Evolutionary conservation across 1,140 invertebrate species (phyloP).

Genomic region (Epicauta chinensis): DNA sequence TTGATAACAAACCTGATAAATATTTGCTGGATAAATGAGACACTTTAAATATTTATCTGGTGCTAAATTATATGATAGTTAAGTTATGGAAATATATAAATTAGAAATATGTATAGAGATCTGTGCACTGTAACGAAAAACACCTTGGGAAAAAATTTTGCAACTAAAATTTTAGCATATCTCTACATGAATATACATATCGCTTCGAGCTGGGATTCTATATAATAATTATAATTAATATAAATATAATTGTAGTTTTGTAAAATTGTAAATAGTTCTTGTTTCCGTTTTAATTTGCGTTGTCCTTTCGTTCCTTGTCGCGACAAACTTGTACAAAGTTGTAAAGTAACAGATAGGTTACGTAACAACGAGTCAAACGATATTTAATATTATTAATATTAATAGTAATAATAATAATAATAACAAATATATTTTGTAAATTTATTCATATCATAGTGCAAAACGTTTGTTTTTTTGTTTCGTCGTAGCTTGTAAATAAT

Average conservation of each 20-base stretch:
- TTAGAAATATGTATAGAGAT: slow-evolving; percentile 9
- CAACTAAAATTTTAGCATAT: slow-evolving; percentile 28
- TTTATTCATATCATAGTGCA: slow-evolving; percentile 29
- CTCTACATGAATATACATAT: slow-evolving; percentile 35
- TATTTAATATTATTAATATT: too few species aligned
- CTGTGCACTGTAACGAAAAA: slow-evolving; percentile 16
- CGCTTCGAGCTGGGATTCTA: slow-evolving; percentile 36
- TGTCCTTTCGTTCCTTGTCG: too few species aligned
- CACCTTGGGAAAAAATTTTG: slow-evolving; percentile 1
- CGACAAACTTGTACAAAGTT: slow-evolving; percentile 27
- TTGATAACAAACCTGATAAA: slow-evolving; percentile 7
- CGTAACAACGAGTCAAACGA: slow-evolving; percentile 28
- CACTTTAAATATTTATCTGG: slow-evolving; percentile 6
- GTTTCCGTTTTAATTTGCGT: too few species aligned
- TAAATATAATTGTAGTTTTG: slow-evolving; percentile 27
- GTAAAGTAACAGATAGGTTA: slow-evolving; percentile 31
- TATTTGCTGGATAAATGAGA: slow-evolving; percentile 8
- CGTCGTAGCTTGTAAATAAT: too few species aligned
- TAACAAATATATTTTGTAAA: slow-evolving; percentile 35
- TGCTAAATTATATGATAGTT: too few species aligned
- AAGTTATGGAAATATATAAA: not conserved
- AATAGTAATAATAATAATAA: too few species aligned
- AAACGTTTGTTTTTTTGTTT: not conserved
- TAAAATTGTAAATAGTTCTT: slow-evolving; percentile 24
- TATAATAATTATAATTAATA: slow-evolving; percentile 15